phyloP scores from a whole-genome alignment of 2,888 invertebrate genomes.

The Sesamia inferens region DNA sequence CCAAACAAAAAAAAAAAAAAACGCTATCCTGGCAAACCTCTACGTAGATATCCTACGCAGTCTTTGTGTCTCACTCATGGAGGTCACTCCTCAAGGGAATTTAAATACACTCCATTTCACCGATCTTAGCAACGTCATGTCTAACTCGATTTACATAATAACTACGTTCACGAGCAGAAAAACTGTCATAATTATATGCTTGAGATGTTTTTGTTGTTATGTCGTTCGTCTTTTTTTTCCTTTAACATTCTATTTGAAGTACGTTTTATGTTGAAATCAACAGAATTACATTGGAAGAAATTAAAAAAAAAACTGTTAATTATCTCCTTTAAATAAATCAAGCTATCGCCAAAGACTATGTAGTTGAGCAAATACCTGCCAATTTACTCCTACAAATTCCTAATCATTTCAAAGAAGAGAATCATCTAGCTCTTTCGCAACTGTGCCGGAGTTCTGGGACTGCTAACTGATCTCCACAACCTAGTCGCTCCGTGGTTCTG shows the following conservation, averaged over 20 bases:
- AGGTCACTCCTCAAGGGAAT: conserved; percentile 20
- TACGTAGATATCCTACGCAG: neutral
- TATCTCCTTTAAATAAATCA: too few species aligned
- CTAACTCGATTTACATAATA: conserved; percentile 53
- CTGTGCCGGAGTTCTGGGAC: too few species aligned
- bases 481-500: too few species aligned
- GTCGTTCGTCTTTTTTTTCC: neutral
- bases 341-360: too few species aligned
- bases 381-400: neutral
- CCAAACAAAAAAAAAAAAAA: too few species aligned
- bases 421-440: neutral
- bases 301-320: too few species aligned
- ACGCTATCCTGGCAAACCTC: neutral
- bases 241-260: neutral
- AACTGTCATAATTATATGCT: conserved; percentile 36
- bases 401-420: neutral
- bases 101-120: conserved; percentile 43
- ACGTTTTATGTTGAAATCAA: neutral
- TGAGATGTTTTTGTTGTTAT: conserved; percentile 28
- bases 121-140: conserved; percentile 23
- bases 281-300: neutral
- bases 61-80: conserved; percentile 7
- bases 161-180: conserved; percentile 43
- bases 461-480: too few species aligned
- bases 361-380: neutral